Evolutionary conservation across 2,797 vertebrate species (phyloP), one percentile per base, ranked within the genome.

Genomic region (Lepus townsendii): DNA sequence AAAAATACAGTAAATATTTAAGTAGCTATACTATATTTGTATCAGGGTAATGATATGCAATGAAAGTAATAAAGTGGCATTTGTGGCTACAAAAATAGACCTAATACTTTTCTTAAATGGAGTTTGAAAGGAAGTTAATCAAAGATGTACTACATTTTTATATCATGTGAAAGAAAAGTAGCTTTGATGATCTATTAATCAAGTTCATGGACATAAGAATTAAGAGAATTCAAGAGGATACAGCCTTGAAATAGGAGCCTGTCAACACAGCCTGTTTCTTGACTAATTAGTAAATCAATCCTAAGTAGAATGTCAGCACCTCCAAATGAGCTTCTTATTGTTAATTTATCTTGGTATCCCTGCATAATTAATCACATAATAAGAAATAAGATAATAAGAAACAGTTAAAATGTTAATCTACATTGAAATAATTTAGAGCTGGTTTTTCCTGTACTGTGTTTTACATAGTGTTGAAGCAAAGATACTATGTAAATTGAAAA

Each of bases 351-450:
- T 96, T 63, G 22, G 20, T 94, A 5, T 93, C 93, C 50, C 60
- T 96, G 86, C 38, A 86, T 12, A 84, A 87, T 88, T 87, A 82
- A 92, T 87, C 35, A 92, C 97, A 86, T 92, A 73, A 14, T 92
- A 95, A 47, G 42, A 47, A 47, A 47, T 47, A 47, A 47, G 82
- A 57, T 90, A 90, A 83, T 90, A 42, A 16, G 52, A 94, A 22
- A 12, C 35, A 50, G 96, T 90, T 95, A 94, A 96, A 96, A 91
- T 93, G 95, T 83, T 89, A 78, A 83, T 95, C 5, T 22, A 73
- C 72, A n/a, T 0, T 72, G 17, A 68, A 92, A 47, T 65, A 82
- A 96, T 83, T 85, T 52, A 82, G 22, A 57, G 50, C 7, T 69
- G 13, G 0, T 83, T 93, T 84, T 50, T 78, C 8, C 75, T 91